A percentile compares a stretch with the other conserved stretches of the same genome.
These are phyloP conservation scores for Coenobita brevimanus DNA, from an alignment of 1,140 invertebrate genomes.

Conservation along the genomic window DNA sequence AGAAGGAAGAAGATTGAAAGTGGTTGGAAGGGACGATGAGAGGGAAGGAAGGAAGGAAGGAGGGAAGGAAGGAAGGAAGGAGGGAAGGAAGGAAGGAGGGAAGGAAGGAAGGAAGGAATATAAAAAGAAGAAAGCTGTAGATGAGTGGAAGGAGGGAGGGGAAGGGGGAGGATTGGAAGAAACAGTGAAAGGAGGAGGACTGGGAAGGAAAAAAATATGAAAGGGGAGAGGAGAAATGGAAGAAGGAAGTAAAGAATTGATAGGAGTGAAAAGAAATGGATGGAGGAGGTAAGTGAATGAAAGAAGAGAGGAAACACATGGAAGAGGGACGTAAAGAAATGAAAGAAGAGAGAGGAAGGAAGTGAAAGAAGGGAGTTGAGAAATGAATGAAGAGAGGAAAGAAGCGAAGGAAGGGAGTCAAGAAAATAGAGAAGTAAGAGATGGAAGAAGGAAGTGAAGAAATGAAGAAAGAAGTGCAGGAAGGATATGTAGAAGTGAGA, in stretches of 20 bases:
- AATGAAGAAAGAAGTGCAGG: neutral
- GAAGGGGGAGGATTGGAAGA: no score
- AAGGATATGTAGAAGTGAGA: neutral
- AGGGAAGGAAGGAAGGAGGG: neutral
- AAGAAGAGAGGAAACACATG: neutral
- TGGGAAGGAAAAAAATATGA: no score
- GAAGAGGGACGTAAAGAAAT: neutral
- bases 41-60: no score
- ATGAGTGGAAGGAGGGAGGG: neutral
- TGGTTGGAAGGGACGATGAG: no score
- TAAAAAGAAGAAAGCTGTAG: neutral
- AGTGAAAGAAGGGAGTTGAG: neutral
- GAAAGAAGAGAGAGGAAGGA: neutral
- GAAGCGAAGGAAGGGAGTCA: neutral
- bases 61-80: neutral
- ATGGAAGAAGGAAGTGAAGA: conserved; percentile 2
- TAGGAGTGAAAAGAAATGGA: neutral
- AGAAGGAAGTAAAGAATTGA: neutral
- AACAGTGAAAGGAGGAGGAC: no score
- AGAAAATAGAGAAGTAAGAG: neutral
- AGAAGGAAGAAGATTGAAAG: no score
- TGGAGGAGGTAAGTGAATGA: no score
- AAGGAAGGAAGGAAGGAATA: neutral
- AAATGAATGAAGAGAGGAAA: neutral
- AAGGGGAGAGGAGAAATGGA: no score